Base-by-base conservation (phyloP, 2,797 vertebrate species). In the Gadopsis marmoratus region DNA sequence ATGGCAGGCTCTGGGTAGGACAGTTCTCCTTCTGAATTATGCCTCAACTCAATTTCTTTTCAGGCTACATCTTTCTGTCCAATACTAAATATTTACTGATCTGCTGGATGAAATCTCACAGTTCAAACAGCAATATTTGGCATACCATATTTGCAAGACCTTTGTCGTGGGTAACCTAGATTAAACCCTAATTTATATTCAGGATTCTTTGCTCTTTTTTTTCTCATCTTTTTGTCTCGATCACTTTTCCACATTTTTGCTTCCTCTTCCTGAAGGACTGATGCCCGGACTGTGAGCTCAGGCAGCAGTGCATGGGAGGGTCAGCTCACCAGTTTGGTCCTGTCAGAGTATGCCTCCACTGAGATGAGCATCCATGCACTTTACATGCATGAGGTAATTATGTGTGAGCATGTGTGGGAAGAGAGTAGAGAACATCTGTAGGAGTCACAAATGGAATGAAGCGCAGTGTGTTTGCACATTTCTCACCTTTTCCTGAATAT, bases 321-420 rank as follows among this genome's bases (percentile, higher is more conserved):
- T 76, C 97, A 99, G 64, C 94, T 98, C 55, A 97, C 97, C 87
- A 99, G 98, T 93, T 91, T 98, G 93, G 95, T 98, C 81, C 94
- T 99, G 63, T 99, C 98, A 0, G 98, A 99, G 84, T 99, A 98
- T 0, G 98, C 98, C 11, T 99, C 98, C 55, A 99, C 97, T 0
- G 98, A 99, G 91, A 99, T 99, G 98, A 99, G 98, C 92, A 96
- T 99, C 78, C 98, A 99, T 0, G 98, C 98, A 12, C 94, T 99
- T 85, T 99, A 98, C 89, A 98, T 99, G 94, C 98, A 99, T 1
- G 98, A 99, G 96, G 98, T 98, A 93, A 95, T 54, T 54, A 9
- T 48, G 17, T 29, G 11, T 51, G 53, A 74, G 29, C 29, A 19
- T 45, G 17, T 69, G 35, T 77, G 33, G 31, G 33, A 55, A 60